phyloP scores from a whole-genome alignment of 1,140 invertebrate species.

The Pemphigus obesinymphae region DNA sequence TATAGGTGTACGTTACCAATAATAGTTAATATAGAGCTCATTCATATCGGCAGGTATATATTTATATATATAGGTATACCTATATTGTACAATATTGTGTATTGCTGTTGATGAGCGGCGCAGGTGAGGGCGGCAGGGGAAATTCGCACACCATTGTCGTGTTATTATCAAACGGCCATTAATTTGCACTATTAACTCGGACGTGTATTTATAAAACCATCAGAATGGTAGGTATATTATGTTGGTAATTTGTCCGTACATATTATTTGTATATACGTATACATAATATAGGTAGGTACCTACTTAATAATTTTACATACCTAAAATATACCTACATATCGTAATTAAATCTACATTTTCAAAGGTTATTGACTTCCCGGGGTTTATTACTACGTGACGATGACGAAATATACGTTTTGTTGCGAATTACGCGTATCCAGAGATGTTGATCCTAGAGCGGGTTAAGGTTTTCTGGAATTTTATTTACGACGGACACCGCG shows the following conservation, averaged over 20 bases:
- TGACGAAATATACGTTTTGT: background rate
- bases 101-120: background rate
- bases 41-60: too few species aligned
- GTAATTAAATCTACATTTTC: conserved; percentile 3
- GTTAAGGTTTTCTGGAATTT: too few species aligned
- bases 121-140: background rate
- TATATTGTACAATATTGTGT: too few species aligned
- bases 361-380: conserved; percentile 6
- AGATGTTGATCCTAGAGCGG: background rate
- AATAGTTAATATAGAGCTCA: too few species aligned
- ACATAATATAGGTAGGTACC: too few species aligned
- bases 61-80: too few species aligned
- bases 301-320: too few species aligned
- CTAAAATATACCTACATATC: background rate
- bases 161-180: conserved; percentile 21
- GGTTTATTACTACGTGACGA: background rate
- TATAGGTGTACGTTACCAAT: too few species aligned
- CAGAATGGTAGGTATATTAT: background rate
- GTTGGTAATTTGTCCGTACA: too few species aligned
- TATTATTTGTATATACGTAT: too few species aligned
- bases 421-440: background rate
- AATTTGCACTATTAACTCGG: background rate
- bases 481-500: too few species aligned
- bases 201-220: background rate
- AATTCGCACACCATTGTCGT: background rate